Evolutionary conservation across 1,140 invertebrate genomes (phyloP).

Genomic region (Zaprionus nigranus): DNA sequence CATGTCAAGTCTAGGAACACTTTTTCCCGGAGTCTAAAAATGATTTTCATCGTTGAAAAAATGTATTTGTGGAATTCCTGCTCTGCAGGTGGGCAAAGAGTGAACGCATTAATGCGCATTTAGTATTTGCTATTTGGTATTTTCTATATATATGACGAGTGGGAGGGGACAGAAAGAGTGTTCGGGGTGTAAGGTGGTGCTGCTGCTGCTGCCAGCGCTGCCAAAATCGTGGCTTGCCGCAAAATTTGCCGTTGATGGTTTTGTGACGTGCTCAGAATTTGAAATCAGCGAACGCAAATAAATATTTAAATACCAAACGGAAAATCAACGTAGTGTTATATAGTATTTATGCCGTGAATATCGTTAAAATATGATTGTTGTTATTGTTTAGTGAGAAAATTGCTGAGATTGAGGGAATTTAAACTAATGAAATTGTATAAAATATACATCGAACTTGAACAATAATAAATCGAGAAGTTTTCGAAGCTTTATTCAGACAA

Average conservation of each 20-base stretch:
- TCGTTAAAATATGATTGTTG: slow-evolving; percentile 8
- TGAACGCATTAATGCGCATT: slow-evolving; percentile 47
- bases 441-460: background rate
- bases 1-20: background rate
- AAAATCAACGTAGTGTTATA: slow-evolving; percentile 21
- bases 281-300: slow-evolving; percentile 33
- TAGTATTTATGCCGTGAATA: slow-evolving; percentile 31
- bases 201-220: slow-evolving; percentile 6
- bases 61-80: slow-evolving; percentile 17
- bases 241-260: slow-evolving; percentile 50
- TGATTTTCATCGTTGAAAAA: slow-evolving; percentile 27
- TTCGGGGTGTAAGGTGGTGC: background rate
- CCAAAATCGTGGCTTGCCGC: slow-evolving; percentile 35
- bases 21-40: background rate
- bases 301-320: slow-evolving; percentile 44
- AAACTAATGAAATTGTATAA: background rate
- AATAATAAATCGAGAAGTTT: background rate
- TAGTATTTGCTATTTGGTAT: slow-evolving; percentile 38
- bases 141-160: slow-evolving; percentile 8
- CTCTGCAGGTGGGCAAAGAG: slow-evolving; percentile 11
- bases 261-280: slow-evolving; percentile 56
- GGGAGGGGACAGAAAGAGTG: background rate
- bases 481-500: background rate
- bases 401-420: background rate
- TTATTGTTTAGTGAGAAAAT: slow-evolving; percentile 1